Evolutionary conservation across 2,797 vertebrate genomes (phyloP).

Genomic region (Discoglossus pictus): DNA sequence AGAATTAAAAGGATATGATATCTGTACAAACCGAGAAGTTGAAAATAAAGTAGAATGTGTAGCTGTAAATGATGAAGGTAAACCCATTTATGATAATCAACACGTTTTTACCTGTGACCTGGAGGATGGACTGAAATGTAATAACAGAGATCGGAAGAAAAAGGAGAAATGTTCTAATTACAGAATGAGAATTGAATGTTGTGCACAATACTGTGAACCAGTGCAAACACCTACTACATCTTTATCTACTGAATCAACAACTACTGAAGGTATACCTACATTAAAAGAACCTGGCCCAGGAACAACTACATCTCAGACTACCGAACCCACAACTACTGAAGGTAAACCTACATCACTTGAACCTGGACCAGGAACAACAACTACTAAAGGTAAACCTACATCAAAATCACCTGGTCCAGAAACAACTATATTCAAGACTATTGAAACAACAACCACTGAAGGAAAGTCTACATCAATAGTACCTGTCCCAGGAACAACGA

Average conservation of each 20-base stretch:
- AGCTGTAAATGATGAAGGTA: slow-evolving; percentile 14
- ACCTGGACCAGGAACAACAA: neutral
- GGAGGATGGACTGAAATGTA: slow-evolving; percentile 17
- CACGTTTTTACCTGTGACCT: slow-evolving; percentile 16
- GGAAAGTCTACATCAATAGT: too few relatives aligned
- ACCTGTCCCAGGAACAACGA: too few relatives aligned
- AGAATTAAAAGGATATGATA: neutral
- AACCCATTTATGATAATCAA: neutral
- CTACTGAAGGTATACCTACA: neutral
- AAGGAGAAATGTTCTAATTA: slow-evolving; percentile 31
- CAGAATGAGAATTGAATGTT: slow-evolving; percentile 33
- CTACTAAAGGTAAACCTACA: too few relatives aligned
- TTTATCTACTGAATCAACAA: neutral
- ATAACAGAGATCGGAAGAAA: neutral
- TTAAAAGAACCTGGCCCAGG: too few relatives aligned
- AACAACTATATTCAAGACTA: too few relatives aligned
- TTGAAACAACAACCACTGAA: too few relatives aligned
- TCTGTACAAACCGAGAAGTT: slow-evolving; percentile 3
- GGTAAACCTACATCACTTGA: neutral
- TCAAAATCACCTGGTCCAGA: too few relatives aligned
- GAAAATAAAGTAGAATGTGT: slow-evolving; percentile 34
- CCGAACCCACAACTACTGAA: neutral
- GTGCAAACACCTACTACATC: slow-evolving; percentile 5
- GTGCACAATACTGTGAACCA: slow-evolving; percentile 28
- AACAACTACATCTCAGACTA: neutral